Evolutionary conservation across 2,113 vertebrate species (phyloP).

Genomic region (rabbit (Oryctolagus cuniculus)): mOryCun1.1 NC_091437.1:37832001-37832500

Average conservation of each 20-base stretch:
- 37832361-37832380: rapidly evolving
- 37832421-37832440: neutral
- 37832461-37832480: neutral
- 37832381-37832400: neutral
- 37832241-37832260: neutral
- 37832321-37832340: neutral
- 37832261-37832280: neutral
- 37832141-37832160: neutral
- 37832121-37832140: neutral
- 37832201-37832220: neutral
- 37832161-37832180: neutral
- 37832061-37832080: slow-evolving; percentile 48
- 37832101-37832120: slow-evolving; percentile 29
- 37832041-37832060: slow-evolving; percentile 68
- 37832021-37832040: slow-evolving; percentile 77
- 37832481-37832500: neutral
- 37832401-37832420: neutral
- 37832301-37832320: neutral
- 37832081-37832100: slow-evolving; percentile 56
- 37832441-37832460: neutral
- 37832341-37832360: neutral
- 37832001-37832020: slow-evolving; percentile 74
- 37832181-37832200: neutral
- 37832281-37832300: neutral
- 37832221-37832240: neutral